Percentiles rank a stretch among this genome's conserved stretches.
These are phyloP conservation scores for Campaea margaritaria DNA, from an alignment of 2,888 invertebrate genomes.

Conservation along the genomic window DNA sequence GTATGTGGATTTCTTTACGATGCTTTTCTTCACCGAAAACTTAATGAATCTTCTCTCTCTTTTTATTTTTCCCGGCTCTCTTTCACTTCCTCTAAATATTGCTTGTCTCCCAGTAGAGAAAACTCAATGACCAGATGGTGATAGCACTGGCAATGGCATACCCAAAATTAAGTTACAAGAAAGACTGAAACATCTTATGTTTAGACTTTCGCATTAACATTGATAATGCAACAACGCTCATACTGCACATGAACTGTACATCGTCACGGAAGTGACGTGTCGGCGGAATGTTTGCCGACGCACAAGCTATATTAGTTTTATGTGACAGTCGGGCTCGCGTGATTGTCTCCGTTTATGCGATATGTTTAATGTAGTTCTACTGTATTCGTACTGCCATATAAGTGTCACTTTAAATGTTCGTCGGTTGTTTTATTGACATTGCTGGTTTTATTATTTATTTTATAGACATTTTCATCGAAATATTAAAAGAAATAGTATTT, in stretches of 20 bases:
- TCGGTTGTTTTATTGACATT: constrained; percentile 23
- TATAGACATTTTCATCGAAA: too few species aligned
- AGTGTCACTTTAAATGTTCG: constrained; percentile 1
- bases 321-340: constrained; percentile 30
- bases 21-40: too few species aligned
- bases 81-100: too few species aligned
- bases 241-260: constrained; percentile 2
- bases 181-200: too few species aligned
- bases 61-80: too few species aligned
- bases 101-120: too few species aligned
- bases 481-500: too few species aligned
- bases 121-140: too few species aligned
- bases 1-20: too few species aligned
- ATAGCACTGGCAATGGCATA: too few species aligned
- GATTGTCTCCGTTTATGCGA: constrained; percentile 29
- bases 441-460: constrained; percentile 17
- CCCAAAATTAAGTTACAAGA: too few species aligned
- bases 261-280: constrained; percentile 19
- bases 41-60: too few species aligned
- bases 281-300: constrained; percentile 28
- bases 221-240: background rate
- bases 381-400: constrained; percentile 3
- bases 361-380: constrained; percentile 23
- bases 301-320: constrained; percentile 35
- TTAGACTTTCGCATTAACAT: background rate